phyloP scores from a whole-genome alignment of 2,113 vertebrate species.

The Ginglymostoma cirratum region DNA sequence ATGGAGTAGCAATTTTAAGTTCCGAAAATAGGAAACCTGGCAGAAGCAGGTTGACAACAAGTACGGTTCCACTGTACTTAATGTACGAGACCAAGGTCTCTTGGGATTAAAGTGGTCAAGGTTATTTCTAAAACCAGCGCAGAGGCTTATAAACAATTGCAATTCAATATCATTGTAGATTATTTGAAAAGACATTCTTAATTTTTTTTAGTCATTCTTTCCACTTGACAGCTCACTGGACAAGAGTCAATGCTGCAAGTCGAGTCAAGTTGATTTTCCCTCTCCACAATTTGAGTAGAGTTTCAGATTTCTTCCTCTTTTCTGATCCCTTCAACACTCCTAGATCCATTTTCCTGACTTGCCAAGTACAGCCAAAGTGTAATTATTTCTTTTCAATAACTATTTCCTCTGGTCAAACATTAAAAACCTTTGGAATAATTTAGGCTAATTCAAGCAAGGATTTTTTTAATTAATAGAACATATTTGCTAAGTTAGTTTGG shows the following conservation, averaged over 20 bases:
- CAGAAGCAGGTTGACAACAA: conserved; percentile 55
- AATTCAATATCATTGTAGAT: not conserved
- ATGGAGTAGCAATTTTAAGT: conserved; percentile 38
- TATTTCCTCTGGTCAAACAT: not conserved
- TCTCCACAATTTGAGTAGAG: not conserved
- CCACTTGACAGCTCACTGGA: not conserved
- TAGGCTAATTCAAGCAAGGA: not conserved
- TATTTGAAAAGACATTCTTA: not conserved
- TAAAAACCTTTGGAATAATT: not conserved
- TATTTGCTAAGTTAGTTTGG: not conserved
- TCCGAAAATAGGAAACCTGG: conserved; percentile 42
- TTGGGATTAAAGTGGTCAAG: conserved; percentile 48
- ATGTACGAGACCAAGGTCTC: conserved; percentile 45
- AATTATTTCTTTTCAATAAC: conserved; percentile 20
- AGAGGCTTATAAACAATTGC: not conserved
- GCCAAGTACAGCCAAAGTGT: not conserved
- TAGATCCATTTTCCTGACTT: not conserved
- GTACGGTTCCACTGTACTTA: conserved; percentile 42
- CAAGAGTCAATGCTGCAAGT: not conserved
- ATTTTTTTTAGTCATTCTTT: conserved; percentile 4
- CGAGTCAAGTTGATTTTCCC: not conserved
- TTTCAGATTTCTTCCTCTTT: conserved; percentile 1
- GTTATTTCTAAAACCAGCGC: conserved; percentile 50
- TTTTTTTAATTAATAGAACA: not conserved
- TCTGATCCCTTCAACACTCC: not conserved